These are phyloP conservation scores for Drosophila buzzatii DNA, from an alignment of 2,888 invertebrate genomes.

Conservation along the genomic window DNA sequence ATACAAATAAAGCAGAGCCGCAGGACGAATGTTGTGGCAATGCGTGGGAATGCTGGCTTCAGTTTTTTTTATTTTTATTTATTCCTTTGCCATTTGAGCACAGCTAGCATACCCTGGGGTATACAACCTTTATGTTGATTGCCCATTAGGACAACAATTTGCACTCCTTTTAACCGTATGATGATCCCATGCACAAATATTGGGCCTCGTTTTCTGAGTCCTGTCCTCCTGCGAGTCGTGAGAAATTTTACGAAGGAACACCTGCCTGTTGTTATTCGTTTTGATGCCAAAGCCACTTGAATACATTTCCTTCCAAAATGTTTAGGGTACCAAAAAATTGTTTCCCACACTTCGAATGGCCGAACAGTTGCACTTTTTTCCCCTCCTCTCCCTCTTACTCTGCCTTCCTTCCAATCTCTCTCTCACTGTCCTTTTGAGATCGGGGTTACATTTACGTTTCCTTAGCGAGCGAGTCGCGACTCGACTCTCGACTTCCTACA, in stretches of 20 bases:
- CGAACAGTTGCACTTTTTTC: slow-evolving; percentile 74
- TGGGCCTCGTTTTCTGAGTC: slow-evolving; percentile 39
- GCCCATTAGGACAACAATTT: slow-evolving; percentile 78
- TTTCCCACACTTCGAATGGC: slow-evolving; percentile 81
- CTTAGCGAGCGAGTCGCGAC: slow-evolving; percentile 33
- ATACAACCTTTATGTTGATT: slow-evolving; percentile 68
- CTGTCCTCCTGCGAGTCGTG: slow-evolving; percentile 75
- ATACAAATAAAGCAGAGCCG: slow-evolving; percentile 54
- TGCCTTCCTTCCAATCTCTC: background rate
- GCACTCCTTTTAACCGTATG: slow-evolving; percentile 73
- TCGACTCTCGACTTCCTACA: slow-evolving; percentile 48
- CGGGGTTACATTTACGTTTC: slow-evolving; percentile 66
- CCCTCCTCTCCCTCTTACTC: background rate
- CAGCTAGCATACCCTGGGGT: slow-evolving; percentile 19
- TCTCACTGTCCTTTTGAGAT: slow-evolving; percentile 12
- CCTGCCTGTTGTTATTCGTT: slow-evolving; percentile 82
- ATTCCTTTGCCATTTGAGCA: background rate
- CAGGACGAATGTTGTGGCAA: slow-evolving; percentile 66
- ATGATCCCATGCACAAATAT: slow-evolving; percentile 56
- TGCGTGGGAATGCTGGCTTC: slow-evolving; percentile 71
- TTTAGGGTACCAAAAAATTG: slow-evolving; percentile 79
- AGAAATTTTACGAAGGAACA: slow-evolving; percentile 84
- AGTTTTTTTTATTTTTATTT: slow-evolving; percentile 3
- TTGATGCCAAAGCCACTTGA: slow-evolving; percentile 65
- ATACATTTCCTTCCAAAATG: slow-evolving; percentile 76